Percentiles rank a stretch among this genome's conserved stretches.
These are phyloP conservation scores for Gallinago undulata DNA, from an alignment of 2,113 vertebrate species.

Conservation along the genomic window DNA sequence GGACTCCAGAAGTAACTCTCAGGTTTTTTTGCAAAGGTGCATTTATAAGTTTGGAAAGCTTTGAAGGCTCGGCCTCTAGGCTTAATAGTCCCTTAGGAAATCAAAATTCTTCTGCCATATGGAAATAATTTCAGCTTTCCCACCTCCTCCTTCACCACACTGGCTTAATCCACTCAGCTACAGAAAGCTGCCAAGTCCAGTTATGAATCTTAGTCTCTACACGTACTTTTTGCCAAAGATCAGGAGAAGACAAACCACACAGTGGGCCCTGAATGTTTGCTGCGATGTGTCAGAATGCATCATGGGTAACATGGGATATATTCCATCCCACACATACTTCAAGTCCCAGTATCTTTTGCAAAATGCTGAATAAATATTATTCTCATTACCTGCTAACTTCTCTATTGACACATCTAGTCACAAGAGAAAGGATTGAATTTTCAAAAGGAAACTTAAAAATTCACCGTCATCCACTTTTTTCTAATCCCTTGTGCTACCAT, in stretches of 20 bases:
- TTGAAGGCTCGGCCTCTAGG: neutral
- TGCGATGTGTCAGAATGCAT: neutral
- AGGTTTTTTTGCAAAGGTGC: neutral
- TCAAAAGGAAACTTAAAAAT: neutral
- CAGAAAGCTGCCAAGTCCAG: neutral
- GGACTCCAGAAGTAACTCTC: neutral
- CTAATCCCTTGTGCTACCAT: neutral
- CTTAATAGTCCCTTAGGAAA: constrained; percentile 15
- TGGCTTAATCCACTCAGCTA: constrained; percentile 28
- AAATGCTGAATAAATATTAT: neutral
- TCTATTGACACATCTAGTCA: neutral
- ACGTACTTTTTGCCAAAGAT: neutral
- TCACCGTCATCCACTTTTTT: neutral
- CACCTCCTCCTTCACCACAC: constrained; percentile 34
- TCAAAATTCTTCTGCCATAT: constrained; percentile 33
- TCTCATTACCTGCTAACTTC: neutral
- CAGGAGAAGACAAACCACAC: neutral
- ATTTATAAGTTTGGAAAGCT: constrained; percentile 9
- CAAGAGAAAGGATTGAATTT: neutral
- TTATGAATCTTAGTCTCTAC: constrained; percentile 33
- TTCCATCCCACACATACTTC: neutral
- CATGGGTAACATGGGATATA: neutral
- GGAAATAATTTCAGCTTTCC: constrained; percentile 58
- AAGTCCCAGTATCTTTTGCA: neutral
- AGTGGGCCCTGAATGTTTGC: neutral